These are phyloP conservation scores for Erebia ligea DNA, from an alignment of 2,888 invertebrate species.

Conservation along the genomic window DNA sequence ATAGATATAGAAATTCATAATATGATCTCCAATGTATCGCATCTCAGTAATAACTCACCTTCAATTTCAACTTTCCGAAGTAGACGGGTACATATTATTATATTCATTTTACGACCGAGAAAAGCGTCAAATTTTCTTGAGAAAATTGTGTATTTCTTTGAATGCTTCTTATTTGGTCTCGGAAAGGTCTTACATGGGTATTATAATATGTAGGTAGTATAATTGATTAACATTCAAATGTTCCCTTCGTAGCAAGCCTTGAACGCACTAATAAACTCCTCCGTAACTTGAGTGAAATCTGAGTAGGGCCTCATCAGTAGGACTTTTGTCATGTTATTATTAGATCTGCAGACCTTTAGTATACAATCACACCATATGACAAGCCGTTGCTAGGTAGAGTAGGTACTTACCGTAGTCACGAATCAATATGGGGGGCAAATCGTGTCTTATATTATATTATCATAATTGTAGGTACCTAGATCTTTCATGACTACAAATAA, in stretches of 20 bases:
- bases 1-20: not conserved
- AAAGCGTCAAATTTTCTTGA: conserved; percentile 11
- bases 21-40: not conserved
- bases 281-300: too few relatives aligned
- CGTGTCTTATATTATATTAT: too few relatives aligned
- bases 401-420: too few relatives aligned
- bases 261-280: too few relatives aligned
- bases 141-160: conserved; percentile 12
- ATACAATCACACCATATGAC: too few relatives aligned
- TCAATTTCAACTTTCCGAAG: conserved; percentile 6
- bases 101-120: conserved; percentile 16
- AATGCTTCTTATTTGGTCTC: conserved; percentile 3
- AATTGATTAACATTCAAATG: too few relatives aligned
- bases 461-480: not conserved
- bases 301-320: too few relatives aligned
- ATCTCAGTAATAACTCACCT: not conserved
- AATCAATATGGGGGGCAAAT: too few relatives aligned
- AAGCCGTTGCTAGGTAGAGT: too few relatives aligned
- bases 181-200: not conserved
- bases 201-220: not conserved
- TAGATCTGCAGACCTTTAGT: too few relatives aligned
- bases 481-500: not conserved
- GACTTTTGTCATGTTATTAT: too few relatives aligned
- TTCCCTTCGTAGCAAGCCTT: too few relatives aligned
- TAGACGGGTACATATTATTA: not conserved